A percentile compares a stretch with the other conserved stretches of the same genome.
Evolutionary conservation across 2,113 vertebrate genomes (phyloP).

Genomic region (Mungos mungo): DNA sequence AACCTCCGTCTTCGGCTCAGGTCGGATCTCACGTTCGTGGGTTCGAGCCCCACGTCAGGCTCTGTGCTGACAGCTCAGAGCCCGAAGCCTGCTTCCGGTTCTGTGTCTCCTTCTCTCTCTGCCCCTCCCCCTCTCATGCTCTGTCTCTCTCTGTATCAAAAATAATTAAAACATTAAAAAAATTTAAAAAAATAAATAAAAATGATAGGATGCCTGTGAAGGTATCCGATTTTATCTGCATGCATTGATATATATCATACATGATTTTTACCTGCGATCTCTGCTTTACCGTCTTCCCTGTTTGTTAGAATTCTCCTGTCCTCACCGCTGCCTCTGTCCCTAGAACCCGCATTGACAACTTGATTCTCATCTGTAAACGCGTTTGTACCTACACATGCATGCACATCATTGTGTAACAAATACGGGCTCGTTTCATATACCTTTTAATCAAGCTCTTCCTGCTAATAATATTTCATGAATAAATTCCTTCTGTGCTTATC

Average conservation of each 20-base stretch:
- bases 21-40: too few relatives aligned
- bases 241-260: not conserved
- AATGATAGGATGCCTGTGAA: not conserved
- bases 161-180: too few relatives aligned
- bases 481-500: not conserved
- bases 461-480: not conserved
- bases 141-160: too few relatives aligned
- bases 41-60: too few relatives aligned
- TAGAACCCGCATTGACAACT: not conserved
- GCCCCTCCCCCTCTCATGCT: too few relatives aligned
- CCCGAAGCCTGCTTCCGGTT: too few relatives aligned
- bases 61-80: too few relatives aligned
- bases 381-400: rapidly evolving
- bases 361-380: not conserved
- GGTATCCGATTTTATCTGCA: not conserved
- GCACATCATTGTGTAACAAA: not conserved
- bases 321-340: not conserved
- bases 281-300: not conserved
- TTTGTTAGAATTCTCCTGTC: not conserved
- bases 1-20: too few relatives aligned
- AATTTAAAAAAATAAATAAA: too few relatives aligned
- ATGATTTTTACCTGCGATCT: not conserved
- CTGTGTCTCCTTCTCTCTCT: too few relatives aligned
- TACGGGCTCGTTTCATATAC: not conserved
- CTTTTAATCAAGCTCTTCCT: not conserved